Conservation (phyloP, 2,888 invertebrate genomes). For the Stratiomys singularior region DNA sequence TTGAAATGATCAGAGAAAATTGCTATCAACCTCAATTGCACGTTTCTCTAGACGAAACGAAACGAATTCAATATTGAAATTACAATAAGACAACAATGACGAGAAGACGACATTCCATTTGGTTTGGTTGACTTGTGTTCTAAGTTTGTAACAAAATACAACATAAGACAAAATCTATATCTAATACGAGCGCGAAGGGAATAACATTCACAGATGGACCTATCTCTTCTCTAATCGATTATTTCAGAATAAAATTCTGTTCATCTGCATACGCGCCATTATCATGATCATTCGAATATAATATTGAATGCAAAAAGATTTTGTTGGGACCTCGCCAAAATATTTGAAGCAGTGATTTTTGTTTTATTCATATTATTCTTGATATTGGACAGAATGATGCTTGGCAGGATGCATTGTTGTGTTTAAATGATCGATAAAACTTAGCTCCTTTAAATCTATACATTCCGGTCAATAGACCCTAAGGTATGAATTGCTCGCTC, state of each 20-base stretch:
- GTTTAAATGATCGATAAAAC: background rate
- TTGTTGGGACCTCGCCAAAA: constrained; percentile 26
- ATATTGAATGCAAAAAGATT: constrained; percentile 38
- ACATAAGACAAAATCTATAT: background rate
- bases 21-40: constrained; percentile 35
- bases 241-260: constrained; percentile 25
- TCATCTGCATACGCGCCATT: constrained; percentile 25
- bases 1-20: constrained; percentile 45
- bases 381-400: constrained; percentile 22
- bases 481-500: constrained; percentile 17
- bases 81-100: background rate
- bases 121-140: background rate
- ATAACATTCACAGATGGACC: constrained; percentile 3
- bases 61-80: too few species aligned
- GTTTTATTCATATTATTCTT: constrained; percentile 34
- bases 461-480: constrained; percentile 27
- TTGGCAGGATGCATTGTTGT: constrained; percentile 15
- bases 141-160: constrained; percentile 33
- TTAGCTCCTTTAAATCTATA: background rate
- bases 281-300: constrained; percentile 36
- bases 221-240: constrained; percentile 24
- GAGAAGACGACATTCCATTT: constrained; percentile 35
- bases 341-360: constrained; percentile 26
- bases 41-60: background rate
- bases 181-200: background rate